Base-by-base conservation (phyloP, 2,113 vertebrate species). In the Ailuropoda melanoleuca region DNA sequence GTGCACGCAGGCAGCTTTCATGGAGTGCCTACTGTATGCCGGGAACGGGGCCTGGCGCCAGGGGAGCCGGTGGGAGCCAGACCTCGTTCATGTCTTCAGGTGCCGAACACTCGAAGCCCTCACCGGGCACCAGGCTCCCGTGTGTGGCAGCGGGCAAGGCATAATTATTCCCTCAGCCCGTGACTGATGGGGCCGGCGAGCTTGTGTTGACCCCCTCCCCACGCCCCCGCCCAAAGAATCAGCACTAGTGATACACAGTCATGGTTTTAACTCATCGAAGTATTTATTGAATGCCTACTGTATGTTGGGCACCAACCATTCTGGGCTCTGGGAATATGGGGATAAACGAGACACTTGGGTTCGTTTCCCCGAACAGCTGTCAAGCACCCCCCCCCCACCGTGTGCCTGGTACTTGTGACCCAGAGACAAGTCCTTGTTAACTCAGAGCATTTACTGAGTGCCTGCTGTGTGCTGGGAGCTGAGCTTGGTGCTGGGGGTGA, bases 211-310 rank as follows among this genome's bases (percentile, higher is more conserved):
- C 56, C 13, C n/a, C 39, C 23, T 0, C 70, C 8, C 39, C 2
- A 4, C 2, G 18, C 19, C 23, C 29, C 74, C 8, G 1, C 75
- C 17, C 21, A 37, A 81, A 77, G 93, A 78, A 48, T 82, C 83
- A 92, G 84, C 39, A 10, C 15, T 78, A 58, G 29, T 34, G 70
- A 50, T 15, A 19, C 23, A 17, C 39, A 39, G 31, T 75, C 29
- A 60, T 37, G 80, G 53, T 96, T 80, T 18, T 24, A 68, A 86
- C 37, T 62, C 46, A 14, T 62, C 68, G 17, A 70, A 31, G 46
- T 97, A 68, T 97, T 96, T 93, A 81, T 90, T 90, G 48, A 93
- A 70, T 23, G 62, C 70, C 77, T 70, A 2, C 85, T 92, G 10
- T 58, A 43, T 48, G 23, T 37, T 43, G n/a, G 74, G 74, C 48